Conservation (phyloP, 2,888 invertebrate species). For the Mamestra brassicae region DNA sequence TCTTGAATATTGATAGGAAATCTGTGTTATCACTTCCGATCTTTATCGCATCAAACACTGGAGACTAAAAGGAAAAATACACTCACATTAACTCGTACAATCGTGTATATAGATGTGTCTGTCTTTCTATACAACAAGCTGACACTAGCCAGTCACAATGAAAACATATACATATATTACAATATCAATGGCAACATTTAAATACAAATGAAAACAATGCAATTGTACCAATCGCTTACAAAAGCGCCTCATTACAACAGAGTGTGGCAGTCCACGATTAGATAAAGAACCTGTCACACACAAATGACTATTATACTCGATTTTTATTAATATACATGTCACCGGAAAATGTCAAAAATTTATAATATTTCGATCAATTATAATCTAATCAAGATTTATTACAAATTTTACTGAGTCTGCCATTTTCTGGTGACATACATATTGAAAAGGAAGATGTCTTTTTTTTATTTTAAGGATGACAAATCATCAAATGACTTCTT, state of each 20-base stretch:
- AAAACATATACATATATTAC: constrained; percentile 16
- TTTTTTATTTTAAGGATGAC: too few relatives aligned
- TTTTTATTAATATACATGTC: too few relatives aligned
- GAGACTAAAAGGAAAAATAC: constrained; percentile 24
- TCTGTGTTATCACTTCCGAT: neutral
- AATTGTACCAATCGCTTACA: constrained; percentile 6
- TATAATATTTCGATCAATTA: too few relatives aligned
- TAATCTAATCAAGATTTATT: too few relatives aligned
- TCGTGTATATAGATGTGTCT: neutral
- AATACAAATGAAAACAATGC: constrained; percentile 35
- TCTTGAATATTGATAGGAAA: neutral
- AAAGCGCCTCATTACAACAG: constrained; percentile 16
- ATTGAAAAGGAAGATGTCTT: too few relatives aligned
- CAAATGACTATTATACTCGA: neutral
- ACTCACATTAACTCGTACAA: neutral
- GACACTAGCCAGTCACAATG: neutral
- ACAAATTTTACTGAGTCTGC: too few relatives aligned
- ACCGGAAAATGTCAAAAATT: too few relatives aligned
- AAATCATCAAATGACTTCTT: too few relatives aligned
- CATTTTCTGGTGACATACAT: too few relatives aligned
- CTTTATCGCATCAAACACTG: neutral
- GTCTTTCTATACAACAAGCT: neutral
- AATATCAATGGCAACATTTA: constrained; percentile 28
- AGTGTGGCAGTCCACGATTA: constrained; percentile 9
- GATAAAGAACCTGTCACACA: neutral